Conservation (phyloP, 2,113 vertebrate species). For the Catharus bicknelli region DNA sequence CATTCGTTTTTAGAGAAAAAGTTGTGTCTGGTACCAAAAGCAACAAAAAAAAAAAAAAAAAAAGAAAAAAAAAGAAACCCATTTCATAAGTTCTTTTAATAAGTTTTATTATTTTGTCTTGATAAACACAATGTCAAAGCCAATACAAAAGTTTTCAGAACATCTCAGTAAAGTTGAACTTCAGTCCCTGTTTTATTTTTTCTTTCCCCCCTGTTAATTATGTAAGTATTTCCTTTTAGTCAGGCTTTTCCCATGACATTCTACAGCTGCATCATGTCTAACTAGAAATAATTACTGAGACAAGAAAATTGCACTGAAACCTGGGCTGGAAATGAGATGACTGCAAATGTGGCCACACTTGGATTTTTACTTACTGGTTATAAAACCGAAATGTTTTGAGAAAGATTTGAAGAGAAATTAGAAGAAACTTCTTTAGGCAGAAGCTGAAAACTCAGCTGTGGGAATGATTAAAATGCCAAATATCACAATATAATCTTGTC, state of each 20-base stretch:
- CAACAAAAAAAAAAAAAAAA: background rate
- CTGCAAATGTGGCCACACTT: conserved; percentile 22
- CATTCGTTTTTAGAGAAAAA: background rate
- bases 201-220: background rate
- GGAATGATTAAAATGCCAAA: background rate
- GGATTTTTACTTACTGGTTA: background rate
- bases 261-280: conserved; percentile 15
- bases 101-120: background rate
- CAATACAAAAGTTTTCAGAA: background rate
- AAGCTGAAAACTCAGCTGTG: background rate
- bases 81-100: background rate
- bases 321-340: background rate
- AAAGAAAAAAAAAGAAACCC: background rate
- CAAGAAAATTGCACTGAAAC: conserved; percentile 22
- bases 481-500: background rate
- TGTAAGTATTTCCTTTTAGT: background rate
- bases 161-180: background rate
- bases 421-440: background rate
- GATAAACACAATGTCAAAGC: background rate
- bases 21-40: background rate
- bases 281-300: conserved; percentile 27
- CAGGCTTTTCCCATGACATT: background rate
- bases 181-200: background rate
- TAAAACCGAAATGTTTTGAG: background rate
- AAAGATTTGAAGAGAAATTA: background rate